Percentiles rank a stretch among this genome's conserved stretches.
These are phyloP conservation scores for Urocyon cinereoargenteus DNA, from an alignment of 2,797 vertebrate genomes.

Conservation along the genomic window DNA sequence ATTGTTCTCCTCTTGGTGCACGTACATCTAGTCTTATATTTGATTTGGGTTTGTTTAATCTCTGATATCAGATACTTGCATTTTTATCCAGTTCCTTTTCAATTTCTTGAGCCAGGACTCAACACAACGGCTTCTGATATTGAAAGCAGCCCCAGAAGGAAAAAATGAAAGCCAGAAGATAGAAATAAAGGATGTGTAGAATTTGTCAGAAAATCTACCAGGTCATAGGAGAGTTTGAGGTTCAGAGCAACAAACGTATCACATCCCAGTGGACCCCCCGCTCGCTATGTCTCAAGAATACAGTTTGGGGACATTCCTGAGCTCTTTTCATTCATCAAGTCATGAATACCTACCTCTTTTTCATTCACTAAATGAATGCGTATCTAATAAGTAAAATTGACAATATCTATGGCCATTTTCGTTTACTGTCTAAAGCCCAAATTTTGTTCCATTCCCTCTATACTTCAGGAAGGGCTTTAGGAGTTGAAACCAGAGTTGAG, in stretches of 20 bases:
- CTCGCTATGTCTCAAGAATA: not conserved
- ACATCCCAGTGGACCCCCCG: not conserved
- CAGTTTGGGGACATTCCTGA: not conserved
- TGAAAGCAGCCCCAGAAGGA: not conserved
- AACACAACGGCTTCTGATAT: not conserved
- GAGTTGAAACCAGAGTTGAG: not conserved
- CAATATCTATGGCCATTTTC: not conserved
- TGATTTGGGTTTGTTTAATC: not conserved
- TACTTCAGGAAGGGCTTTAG: not conserved
- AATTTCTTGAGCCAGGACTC: not conserved
- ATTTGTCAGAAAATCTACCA: not conserved
- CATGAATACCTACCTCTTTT: not conserved
- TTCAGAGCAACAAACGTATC: not conserved
- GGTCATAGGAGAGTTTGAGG: not conserved
- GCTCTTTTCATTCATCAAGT: not conserved
- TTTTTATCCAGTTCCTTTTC: not conserved
- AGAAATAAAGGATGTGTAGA: not conserved
- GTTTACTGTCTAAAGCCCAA: not conserved
- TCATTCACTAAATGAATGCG: not conserved
- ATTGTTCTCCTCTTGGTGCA: not conserved
- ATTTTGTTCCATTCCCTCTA: not conserved
- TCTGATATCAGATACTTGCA: not conserved
- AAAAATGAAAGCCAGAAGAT: not conserved
- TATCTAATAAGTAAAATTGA: not conserved
- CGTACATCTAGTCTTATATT: not conserved